phyloP scores from a whole-genome alignment of 2,797 vertebrate species.

The Lophura swinhoii region DNA sequence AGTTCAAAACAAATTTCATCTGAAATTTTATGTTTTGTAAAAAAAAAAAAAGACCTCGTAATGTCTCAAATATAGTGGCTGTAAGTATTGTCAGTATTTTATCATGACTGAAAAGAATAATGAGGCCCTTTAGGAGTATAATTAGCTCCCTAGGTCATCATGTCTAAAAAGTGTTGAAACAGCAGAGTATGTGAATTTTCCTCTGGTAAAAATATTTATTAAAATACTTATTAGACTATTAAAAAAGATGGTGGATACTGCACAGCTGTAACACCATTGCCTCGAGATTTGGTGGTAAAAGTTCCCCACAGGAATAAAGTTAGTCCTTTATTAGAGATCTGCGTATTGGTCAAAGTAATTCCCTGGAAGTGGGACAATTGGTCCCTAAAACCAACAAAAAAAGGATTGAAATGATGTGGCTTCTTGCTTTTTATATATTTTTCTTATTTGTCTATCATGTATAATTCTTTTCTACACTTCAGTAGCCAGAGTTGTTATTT shows the following conservation, averaged over 20 bases:
- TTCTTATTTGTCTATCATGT: neutral
- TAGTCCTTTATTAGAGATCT: neutral
- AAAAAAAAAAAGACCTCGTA: neutral
- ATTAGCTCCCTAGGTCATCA: slow-evolving; percentile 35
- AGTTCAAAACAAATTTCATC: neutral
- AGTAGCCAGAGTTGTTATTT: neutral
- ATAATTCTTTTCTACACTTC: neutral
- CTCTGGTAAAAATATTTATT: slow-evolving; percentile 5
- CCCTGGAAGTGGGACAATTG: neutral
- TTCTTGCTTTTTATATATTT: neutral
- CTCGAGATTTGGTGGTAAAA: neutral
- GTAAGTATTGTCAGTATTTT: neutral
- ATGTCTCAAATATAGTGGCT: neutral
- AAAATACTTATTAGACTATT: neutral
- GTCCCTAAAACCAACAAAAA: neutral
- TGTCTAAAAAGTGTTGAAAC: slow-evolving; percentile 12
- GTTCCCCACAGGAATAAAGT: neutral
- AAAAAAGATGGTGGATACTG: neutral
- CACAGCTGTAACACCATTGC: neutral
- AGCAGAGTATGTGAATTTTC: slow-evolving; percentile 5
- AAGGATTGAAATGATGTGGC: neutral
- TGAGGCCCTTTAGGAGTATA: slow-evolving; percentile 32
- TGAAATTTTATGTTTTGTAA: neutral
- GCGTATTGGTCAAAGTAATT: neutral
- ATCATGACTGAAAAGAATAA: slow-evolving; percentile 27